phyloP scores from a whole-genome alignment of 23 tunicate genomes.

The Botrylloides violaceus region DNA sequence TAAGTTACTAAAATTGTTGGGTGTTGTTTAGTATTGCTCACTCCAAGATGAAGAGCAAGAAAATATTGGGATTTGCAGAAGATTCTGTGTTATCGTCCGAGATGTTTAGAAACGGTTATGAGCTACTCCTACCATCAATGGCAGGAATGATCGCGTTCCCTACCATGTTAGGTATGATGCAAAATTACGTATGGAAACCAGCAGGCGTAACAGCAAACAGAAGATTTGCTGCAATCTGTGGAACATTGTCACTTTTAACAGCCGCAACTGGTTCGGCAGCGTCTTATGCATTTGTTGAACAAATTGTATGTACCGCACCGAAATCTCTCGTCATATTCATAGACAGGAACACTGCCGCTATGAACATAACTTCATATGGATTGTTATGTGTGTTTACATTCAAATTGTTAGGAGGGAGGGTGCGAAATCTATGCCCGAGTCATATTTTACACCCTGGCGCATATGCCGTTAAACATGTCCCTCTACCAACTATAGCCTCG shows the following conservation, averaged over 20 bases:
- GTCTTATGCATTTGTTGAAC: not conserved
- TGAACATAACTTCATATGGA: not conserved
- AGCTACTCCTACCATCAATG: not conserved
- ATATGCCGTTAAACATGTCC: conserved; percentile 38
- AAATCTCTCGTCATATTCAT: not conserved
- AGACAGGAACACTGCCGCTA: not conserved
- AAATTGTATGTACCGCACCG: not conserved
- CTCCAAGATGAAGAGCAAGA: conserved; percentile 22
- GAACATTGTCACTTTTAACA: conserved; percentile 16
- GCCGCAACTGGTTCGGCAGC: conserved; percentile 16
- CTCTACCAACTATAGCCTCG: not conserved
- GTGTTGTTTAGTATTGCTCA: too few relatives aligned
- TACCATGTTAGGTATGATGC: conserved; percentile 40
- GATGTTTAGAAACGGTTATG: not conserved
- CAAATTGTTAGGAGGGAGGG: conserved; percentile 31
- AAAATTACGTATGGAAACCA: conserved; percentile 52
- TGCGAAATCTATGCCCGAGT: conserved; percentile 46
- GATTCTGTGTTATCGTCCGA: not conserved
- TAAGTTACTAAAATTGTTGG: too few relatives aligned
- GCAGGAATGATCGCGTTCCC: conserved; percentile 54
- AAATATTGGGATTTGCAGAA: conserved; percentile 9
- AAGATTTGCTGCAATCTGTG: conserved; percentile 35
- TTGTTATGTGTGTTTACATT: conserved; percentile 28
- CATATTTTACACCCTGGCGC: conserved; percentile 77
- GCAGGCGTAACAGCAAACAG: conserved; percentile 35